Percentiles rank a stretch among this genome's conserved stretches.
Conservation (phyloP, 2,888 invertebrate genomes). For the Hyalella azteca region DNA sequence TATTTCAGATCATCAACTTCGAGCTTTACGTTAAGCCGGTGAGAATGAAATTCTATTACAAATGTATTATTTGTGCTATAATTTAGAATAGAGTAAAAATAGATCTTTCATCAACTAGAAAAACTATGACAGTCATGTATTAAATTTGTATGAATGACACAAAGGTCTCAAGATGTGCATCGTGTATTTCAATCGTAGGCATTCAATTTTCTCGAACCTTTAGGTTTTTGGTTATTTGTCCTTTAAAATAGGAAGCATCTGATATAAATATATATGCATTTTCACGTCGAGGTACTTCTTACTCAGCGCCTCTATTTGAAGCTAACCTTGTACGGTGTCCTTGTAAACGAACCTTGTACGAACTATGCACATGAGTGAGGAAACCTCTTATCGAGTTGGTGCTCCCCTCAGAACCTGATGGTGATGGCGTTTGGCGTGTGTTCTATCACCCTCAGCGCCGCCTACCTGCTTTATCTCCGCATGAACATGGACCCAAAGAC, state of each 20-base stretch:
- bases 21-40: slow-evolving; percentile 90
- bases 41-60: no score
- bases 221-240: neutral
- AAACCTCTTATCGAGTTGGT: neutral
- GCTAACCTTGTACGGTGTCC: no score
- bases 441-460: slow-evolving; percentile 75
- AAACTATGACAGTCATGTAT: no score
- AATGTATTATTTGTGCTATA: no score
- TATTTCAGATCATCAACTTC: slow-evolving; percentile 84
- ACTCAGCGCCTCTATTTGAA: no score
- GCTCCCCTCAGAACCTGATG: slow-evolving; percentile 71
- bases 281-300: no score
- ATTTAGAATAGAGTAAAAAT: no score
- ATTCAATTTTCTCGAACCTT: neutral
- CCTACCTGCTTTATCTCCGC: slow-evolving; percentile 86
- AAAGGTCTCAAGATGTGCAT: neutral
- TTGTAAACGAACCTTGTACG: no score
- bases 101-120: no score
- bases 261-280: neutral
- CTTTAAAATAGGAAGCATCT: neutral
- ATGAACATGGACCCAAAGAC: slow-evolving; percentile 78
- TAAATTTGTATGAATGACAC: neutral
- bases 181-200: neutral
- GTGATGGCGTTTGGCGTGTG: slow-evolving; percentile 83
- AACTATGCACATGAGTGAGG: no score